Percentiles rank a stretch among this genome's conserved stretches.
phyloP scores from a whole-genome alignment of 64 coral and sea anemone species.

The Montipora foliosa region DNA sequence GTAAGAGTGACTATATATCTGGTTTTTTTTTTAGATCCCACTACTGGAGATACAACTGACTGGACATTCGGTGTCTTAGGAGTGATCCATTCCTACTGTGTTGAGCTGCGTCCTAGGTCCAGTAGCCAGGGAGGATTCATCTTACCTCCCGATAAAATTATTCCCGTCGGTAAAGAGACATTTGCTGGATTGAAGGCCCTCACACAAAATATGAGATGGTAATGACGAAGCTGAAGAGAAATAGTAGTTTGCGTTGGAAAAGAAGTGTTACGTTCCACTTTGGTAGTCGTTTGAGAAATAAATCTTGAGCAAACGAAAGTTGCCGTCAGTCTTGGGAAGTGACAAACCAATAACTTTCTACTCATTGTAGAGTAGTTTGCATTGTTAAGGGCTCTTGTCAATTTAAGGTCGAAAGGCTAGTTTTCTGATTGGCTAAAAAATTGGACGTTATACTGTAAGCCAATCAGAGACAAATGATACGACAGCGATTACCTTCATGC shows the following conservation, averaged over 20 bases:
- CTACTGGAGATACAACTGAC: constrained; percentile 95
- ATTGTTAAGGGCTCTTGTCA: too few relatives aligned
- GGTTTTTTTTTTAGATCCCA: constrained; percentile 74
- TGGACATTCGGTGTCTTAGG: constrained; percentile 92
- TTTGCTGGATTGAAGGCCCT: constrained; percentile 92
- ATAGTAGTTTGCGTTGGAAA: not conserved
- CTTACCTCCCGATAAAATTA: constrained; percentile 75
- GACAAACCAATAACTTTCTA: too few relatives aligned
- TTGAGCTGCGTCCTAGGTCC: constrained; percentile 78
- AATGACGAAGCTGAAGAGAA: not conserved
- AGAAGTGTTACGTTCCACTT: not conserved
- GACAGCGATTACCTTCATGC: too few relatives aligned
- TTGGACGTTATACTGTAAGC: too few relatives aligned
- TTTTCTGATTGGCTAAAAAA: too few relatives aligned
- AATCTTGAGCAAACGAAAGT: too few relatives aligned
- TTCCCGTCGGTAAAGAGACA: constrained; percentile 84
- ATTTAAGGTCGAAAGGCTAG: too few relatives aligned
- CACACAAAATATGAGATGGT: constrained; percentile 67
- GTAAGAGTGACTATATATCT: not conserved
- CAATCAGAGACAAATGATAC: too few relatives aligned
- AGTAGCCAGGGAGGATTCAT: constrained; percentile 64
- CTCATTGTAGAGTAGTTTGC: too few relatives aligned
- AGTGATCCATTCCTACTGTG: constrained; percentile 89
- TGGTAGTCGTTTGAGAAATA: not conserved
- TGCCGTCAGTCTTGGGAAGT: too few relatives aligned